Percentiles rank a stretch among this genome's conserved stretches.
phyloP scores from a whole-genome alignment of 2,113 vertebrate genomes.

The Plestiodon gilberti region DNA sequence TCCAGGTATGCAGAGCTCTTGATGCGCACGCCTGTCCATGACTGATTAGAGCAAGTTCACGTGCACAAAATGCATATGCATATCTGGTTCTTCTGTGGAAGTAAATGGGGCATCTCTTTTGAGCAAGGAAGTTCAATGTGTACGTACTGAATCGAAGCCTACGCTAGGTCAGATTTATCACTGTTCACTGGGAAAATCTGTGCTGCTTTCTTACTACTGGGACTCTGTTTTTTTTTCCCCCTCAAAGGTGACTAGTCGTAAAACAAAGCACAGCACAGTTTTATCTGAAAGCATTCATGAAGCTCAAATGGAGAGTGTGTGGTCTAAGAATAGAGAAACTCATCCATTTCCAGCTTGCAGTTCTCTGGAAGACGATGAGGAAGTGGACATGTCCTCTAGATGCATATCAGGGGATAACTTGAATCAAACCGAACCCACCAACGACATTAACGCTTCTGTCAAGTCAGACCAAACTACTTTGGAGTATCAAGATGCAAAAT shows the following conservation, averaged over 20 bases:
- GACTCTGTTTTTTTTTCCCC: slow-evolving; percentile 3
- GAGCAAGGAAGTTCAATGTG: neutral
- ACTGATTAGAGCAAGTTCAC: neutral
- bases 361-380: slow-evolving; percentile 37
- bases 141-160: neutral
- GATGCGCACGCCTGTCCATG: neutral
- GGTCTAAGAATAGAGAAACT: slow-evolving; percentile 57
- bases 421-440: slow-evolving; percentile 65
- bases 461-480: slow-evolving; percentile 83
- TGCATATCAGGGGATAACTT: slow-evolving; percentile 43
- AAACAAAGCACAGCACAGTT: slow-evolving; percentile 47
- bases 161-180: neutral
- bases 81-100: neutral
- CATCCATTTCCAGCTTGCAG: slow-evolving; percentile 24
- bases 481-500: slow-evolving; percentile 85
- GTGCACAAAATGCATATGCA: neutral
- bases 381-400: slow-evolving; percentile 47
- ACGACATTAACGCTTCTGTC: slow-evolving; percentile 72
- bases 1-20: neutral
- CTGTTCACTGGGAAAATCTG: neutral
- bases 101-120: neutral
- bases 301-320: slow-evolving; percentile 47
- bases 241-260: slow-evolving; percentile 56
- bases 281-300: slow-evolving; percentile 51
- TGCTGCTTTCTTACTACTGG: fast-evolving